phyloP scores from a whole-genome alignment of 1,140 invertebrate species.

The Bradysia coprophila region DNA sequence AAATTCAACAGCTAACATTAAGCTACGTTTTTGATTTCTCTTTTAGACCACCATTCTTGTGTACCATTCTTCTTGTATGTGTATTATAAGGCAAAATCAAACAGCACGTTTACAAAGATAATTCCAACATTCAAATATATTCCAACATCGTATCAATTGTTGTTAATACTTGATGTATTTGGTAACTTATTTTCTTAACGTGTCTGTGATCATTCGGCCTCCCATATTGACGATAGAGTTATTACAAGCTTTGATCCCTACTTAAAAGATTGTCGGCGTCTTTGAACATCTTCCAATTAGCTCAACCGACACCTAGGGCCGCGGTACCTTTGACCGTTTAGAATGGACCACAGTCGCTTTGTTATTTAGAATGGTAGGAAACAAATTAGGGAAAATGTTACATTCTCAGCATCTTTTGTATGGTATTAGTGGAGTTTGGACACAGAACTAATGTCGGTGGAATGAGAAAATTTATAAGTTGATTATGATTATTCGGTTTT shows the following conservation, averaged over 20 bases:
- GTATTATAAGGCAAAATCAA: too few species aligned
- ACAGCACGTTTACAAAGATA: too few species aligned
- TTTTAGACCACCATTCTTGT: too few species aligned
- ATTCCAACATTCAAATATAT: too few species aligned
- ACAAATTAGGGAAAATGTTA: neutral
- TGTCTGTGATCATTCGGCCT: constrained; percentile 1
- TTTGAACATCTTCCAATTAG: constrained; percentile 26
- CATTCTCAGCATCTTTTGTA: neutral
- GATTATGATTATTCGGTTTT: neutral
- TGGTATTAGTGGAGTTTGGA: neutral
- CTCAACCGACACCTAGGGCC: constrained; percentile 22
- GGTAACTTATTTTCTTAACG: too few species aligned
- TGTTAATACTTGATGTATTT: too few species aligned
- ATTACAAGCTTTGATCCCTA: constrained; percentile 27
- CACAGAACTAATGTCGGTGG: neutral
- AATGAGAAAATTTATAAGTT: neutral
- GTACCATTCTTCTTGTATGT: too few species aligned
- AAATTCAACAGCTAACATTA: neutral
- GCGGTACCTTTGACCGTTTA: constrained; percentile 2
- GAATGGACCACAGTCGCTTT: neutral
- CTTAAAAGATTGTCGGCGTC: constrained; percentile 24
- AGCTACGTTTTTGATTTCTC: too few species aligned
- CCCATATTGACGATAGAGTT: constrained; percentile 18
- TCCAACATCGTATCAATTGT: too few species aligned
- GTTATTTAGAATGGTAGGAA: neutral